Percentiles rank a stretch among this genome's conserved stretches.
phyloP scores from a whole-genome alignment of 2,888 invertebrate species.

The Reticulitermes lucifugus region DNA sequence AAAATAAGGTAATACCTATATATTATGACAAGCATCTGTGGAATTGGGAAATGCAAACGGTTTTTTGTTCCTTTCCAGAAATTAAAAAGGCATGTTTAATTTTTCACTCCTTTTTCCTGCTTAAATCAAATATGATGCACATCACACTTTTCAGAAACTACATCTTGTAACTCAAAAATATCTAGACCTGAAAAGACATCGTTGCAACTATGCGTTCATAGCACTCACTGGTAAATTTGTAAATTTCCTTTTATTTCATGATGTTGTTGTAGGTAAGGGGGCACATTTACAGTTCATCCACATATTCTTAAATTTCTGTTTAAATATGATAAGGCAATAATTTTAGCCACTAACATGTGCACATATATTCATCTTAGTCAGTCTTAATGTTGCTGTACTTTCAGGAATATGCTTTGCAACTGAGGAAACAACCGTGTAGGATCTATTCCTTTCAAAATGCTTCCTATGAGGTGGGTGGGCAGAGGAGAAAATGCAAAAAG shows the following conservation, averaged over 20 bases:
- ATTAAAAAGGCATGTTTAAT: background rate
- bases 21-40: background rate
- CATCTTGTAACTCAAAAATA: background rate
- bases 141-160: background rate
- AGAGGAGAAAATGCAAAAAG: no score
- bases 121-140: background rate
- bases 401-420: background rate
- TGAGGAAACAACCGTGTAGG: background rate
- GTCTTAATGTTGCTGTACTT: constrained; percentile 46
- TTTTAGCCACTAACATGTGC: constrained; percentile 45
- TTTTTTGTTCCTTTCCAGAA: background rate
- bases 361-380: constrained; percentile 35
- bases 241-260: background rate
- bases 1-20: background rate
- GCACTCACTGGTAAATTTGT: background rate
- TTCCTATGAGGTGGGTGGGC: background rate
- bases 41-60: background rate
- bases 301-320: constrained; percentile 32
- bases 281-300: background rate
- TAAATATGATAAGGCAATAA: constrained; percentile 48
- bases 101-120: background rate
- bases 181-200: background rate
- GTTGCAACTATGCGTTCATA: background rate
- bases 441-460: background rate
- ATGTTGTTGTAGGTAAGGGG: background rate